A percentile compares a stretch with the other conserved stretches of the same genome.
phyloP scores from a whole-genome alignment of 2,113 vertebrate genomes.

The Chloebia gouldiae region DNA sequence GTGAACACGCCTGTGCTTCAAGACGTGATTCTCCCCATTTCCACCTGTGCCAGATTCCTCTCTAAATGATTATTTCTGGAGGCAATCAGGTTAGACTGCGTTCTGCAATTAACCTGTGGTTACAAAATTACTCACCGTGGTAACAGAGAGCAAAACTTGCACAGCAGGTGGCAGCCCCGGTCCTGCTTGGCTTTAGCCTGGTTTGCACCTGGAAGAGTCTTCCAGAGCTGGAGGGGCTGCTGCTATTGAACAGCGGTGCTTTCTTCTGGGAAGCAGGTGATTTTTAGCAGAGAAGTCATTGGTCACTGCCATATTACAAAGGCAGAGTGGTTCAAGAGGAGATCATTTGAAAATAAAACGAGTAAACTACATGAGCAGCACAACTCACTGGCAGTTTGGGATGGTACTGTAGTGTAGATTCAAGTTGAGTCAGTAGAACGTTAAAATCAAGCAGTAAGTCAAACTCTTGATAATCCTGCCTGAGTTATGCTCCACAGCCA shows the following conservation, averaged over 20 bases:
- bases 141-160: neutral
- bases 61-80: neutral
- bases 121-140: neutral
- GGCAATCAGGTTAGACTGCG: neutral
- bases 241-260: neutral
- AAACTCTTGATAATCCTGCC: neutral
- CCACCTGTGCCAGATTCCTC: neutral
- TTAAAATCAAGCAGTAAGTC: neutral
- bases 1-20: neutral
- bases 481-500: neutral
- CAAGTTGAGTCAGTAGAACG: neutral
- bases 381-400: neutral
- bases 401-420: neutral
- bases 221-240: neutral
- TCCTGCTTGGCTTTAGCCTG: neutral
- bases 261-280: neutral
- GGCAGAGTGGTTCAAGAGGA: neutral
- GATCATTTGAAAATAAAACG: neutral
- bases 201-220: neutral
- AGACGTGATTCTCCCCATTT: neutral
- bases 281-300: neutral
- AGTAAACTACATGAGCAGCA: neutral
- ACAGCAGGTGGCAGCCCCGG: conserved; percentile 39
- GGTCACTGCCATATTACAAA: neutral
- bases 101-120: neutral